These are phyloP conservation scores for Neoitamus cyanurus DNA, from an alignment of 2,888 invertebrate genomes.

Conservation along the genomic window DNA sequence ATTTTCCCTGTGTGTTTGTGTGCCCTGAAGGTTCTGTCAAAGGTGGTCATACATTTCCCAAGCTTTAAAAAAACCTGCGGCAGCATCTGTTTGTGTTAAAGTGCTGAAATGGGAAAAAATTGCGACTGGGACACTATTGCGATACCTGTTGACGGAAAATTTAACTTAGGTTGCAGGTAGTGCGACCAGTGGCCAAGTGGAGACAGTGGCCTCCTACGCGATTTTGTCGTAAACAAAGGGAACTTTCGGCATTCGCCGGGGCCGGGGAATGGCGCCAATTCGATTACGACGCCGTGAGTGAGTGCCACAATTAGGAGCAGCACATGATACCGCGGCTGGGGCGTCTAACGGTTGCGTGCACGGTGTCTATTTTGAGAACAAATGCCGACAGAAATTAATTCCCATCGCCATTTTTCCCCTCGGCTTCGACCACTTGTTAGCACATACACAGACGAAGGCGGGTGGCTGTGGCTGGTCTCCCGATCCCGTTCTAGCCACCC, in stretches of 20 bases:
- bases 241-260: not conserved
- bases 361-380: not conserved
- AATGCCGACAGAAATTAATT: not conserved
- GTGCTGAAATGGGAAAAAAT: not conserved
- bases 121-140: not conserved
- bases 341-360: slow-evolving; percentile 11
- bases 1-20: not conserved
- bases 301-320: not conserved
- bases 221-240: not conserved
- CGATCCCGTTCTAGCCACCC: not conserved
- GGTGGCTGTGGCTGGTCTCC: not conserved
- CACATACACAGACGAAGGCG: slow-evolving; percentile 14
- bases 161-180: not conserved
- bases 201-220: not conserved
- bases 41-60: not conserved
- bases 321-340: not conserved
- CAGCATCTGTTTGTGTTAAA: slow-evolving; percentile 16
- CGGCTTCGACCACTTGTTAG: slow-evolving; percentile 37
- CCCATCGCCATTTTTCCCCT: slow-evolving; percentile 36
- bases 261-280: slow-evolving; percentile 22
- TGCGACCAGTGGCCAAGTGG: not conserved
- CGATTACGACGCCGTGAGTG: not conserved
- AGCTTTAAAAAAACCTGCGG: slow-evolving; percentile 26
- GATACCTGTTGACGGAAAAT: not conserved
- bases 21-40: not conserved